These are phyloP conservation scores for Sebastes iracundus DNA, from an alignment of 2,797 vertebrate species.

Conservation along the genomic window DNA sequence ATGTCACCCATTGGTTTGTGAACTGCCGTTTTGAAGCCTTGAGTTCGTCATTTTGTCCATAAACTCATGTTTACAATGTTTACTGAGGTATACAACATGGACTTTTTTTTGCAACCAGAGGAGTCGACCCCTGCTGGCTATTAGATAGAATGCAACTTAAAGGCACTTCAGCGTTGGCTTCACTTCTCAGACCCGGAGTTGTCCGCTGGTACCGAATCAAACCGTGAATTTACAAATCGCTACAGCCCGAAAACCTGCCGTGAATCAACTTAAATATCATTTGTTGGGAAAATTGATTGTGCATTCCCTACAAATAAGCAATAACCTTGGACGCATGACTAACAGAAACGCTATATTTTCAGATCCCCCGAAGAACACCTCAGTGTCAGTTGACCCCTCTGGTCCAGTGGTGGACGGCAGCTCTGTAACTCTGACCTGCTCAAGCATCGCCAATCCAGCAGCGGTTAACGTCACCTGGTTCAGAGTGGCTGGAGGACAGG, in stretches of 20 bases:
- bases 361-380: slow-evolving; percentile 73
- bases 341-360: slow-evolving; percentile 22
- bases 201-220: neutral
- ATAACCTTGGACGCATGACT: neutral
- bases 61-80: too few relatives aligned
- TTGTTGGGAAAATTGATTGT: neutral
- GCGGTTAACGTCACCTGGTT: slow-evolving; percentile 68
- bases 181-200: too few relatives aligned
- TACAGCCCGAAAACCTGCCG: neutral
- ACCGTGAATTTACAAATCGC: neutral
- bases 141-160: too few relatives aligned
- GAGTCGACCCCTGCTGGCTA: too few relatives aligned
- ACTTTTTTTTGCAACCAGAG: too few relatives aligned
- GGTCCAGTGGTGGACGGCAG: slow-evolving; percentile 60
- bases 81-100: too few relatives aligned
- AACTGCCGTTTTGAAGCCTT: too few relatives aligned
- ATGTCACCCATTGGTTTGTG: too few relatives aligned
- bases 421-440: slow-evolving; percentile 73
- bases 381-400: slow-evolving; percentile 31
- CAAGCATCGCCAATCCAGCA: slow-evolving; percentile 48
- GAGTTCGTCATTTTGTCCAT: too few relatives aligned
- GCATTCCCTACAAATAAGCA: neutral
- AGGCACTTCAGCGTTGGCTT: too few relatives aligned
- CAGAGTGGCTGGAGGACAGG: slow-evolving; percentile 24
- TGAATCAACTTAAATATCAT: neutral